Evolutionary conservation across 1,140 invertebrate genomes (phyloP).

Genomic region (Daktulosphaira vitifoliae): DNA sequence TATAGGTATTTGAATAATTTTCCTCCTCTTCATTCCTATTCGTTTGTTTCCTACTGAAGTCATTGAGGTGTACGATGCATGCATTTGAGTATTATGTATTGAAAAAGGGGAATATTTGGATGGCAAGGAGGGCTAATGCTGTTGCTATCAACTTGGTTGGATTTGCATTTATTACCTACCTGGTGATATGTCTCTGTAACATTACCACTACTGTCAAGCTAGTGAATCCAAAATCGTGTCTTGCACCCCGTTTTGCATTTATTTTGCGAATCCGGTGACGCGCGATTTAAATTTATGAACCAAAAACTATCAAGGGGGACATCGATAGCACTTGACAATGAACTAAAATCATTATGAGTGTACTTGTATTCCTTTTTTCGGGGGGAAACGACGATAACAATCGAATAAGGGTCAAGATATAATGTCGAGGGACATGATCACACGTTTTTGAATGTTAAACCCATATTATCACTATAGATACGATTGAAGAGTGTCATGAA

Average conservation of each 20-base stretch:
- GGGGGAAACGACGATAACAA: conserved; percentile 17
- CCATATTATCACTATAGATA: not conserved
- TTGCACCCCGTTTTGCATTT: conserved; percentile 27
- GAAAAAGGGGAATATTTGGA: conserved; percentile 28
- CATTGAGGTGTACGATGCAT: conserved; percentile 8
- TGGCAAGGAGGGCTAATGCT: not conserved
- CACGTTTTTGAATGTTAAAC: not conserved
- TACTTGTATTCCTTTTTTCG: not conserved
- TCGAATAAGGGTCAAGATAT: conserved; percentile 28
- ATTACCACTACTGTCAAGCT: not conserved
- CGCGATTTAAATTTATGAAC: conserved; percentile 26
- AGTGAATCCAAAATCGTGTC: conserved; percentile 23
- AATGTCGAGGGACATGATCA: conserved; percentile 5
- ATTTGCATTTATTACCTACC: conserved; percentile 30
- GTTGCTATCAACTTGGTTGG: conserved; percentile 22
- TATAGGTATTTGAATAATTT: conserved; percentile 25
- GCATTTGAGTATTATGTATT: conserved; percentile 18
- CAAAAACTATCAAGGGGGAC: conserved; percentile 3
- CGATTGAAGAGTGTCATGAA: too few species aligned
- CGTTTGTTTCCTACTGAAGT: too few species aligned
- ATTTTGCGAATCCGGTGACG: conserved; percentile 16
- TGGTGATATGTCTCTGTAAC: not conserved
- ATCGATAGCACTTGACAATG: conserved; percentile 25
- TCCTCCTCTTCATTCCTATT: not conserved
- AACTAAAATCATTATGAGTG: conserved; percentile 14